phyloP scores from a whole-genome alignment of 2,113 vertebrate genomes.

The Lethenteron reissneri region DNA sequence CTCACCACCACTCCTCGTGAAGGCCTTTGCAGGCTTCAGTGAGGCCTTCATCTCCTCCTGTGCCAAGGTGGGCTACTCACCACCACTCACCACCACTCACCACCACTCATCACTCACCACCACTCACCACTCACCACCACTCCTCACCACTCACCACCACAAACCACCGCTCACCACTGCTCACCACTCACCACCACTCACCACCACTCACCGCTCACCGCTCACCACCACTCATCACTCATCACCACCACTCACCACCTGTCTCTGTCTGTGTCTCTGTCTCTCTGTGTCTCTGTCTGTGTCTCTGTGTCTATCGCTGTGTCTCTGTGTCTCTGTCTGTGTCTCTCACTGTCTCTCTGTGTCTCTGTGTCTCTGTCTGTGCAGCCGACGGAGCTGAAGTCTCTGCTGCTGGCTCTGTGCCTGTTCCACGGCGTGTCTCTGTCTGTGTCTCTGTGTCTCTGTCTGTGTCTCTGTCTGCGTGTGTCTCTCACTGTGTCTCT shows the following conservation, averaged over 20 bases:
- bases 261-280: too few species aligned
- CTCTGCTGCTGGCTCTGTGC: slow-evolving; percentile 51
- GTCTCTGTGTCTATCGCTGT: slow-evolving; percentile 18
- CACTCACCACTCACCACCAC: too few species aligned
- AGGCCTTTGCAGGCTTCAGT: slow-evolving; percentile 41
- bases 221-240: too few species aligned
- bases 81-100: too few species aligned
- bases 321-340: slow-evolving; percentile 1
- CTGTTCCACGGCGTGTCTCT: slow-evolving; percentile 57
- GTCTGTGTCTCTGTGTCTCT: slow-evolving; percentile 2
- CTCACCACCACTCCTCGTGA: slow-evolving; percentile 23
- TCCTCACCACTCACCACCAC: too few species aligned
- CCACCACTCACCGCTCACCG: too few species aligned
- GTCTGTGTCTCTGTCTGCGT: background rate
- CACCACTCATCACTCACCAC: too few species aligned
- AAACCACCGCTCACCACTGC: too few species aligned
- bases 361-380: background rate
- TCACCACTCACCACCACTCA: too few species aligned
- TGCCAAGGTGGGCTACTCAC: slow-evolving; percentile 27
- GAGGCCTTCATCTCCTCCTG: slow-evolving; percentile 48
- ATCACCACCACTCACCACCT: too few species aligned
- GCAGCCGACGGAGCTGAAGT: slow-evolving; percentile 41
- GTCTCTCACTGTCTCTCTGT: background rate
- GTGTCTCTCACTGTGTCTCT: slow-evolving; percentile 2
- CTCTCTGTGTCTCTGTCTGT: too few species aligned